phyloP scores from a whole-genome alignment of 53 echinoderm and acorn worm genomes.

The Paelopatides confundens region DNA sequence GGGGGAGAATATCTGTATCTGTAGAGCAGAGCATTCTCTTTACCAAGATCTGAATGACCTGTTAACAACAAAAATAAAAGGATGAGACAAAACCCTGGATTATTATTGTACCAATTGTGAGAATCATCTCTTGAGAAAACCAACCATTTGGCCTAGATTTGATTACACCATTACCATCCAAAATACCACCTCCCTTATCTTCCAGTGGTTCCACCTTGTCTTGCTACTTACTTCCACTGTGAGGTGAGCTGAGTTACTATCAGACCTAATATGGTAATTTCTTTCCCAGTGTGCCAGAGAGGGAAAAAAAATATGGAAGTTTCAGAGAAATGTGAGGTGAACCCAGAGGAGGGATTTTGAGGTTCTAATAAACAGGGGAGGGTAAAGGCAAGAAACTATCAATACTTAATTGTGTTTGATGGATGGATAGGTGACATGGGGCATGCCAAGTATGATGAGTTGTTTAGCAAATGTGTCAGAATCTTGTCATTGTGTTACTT shows the following conservation, averaged over 20 bases:
- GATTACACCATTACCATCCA: neutral
- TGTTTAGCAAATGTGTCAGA: conserved; percentile 46
- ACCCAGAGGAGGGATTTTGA: neutral
- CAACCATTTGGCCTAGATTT: neutral
- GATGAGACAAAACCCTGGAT: neutral
- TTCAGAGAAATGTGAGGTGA: neutral
- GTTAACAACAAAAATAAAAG: too few relatives aligned
- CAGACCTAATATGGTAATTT: neutral
- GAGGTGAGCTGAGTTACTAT: too few relatives aligned
- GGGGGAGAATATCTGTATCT: too few relatives aligned
- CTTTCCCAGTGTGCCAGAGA: neutral
- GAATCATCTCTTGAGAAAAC: neutral
- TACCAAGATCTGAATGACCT: too few relatives aligned
- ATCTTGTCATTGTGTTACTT: conserved; percentile 28
- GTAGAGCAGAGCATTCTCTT: too few relatives aligned
- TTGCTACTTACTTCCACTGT: too few relatives aligned
- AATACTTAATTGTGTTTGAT: conserved; percentile 13
- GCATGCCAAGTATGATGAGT: conserved; percentile 41
- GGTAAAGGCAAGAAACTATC: neutral
- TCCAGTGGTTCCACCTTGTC: neutral
- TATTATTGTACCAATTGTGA: neutral
- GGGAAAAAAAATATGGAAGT: neutral
- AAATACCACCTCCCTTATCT: too few relatives aligned
- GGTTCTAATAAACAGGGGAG: conserved; percentile 1
- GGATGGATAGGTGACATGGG: conserved; percentile 23